Base-by-base conservation (phyloP, 2,888 invertebrate species). In the Agrochola lychnidis region DNA sequence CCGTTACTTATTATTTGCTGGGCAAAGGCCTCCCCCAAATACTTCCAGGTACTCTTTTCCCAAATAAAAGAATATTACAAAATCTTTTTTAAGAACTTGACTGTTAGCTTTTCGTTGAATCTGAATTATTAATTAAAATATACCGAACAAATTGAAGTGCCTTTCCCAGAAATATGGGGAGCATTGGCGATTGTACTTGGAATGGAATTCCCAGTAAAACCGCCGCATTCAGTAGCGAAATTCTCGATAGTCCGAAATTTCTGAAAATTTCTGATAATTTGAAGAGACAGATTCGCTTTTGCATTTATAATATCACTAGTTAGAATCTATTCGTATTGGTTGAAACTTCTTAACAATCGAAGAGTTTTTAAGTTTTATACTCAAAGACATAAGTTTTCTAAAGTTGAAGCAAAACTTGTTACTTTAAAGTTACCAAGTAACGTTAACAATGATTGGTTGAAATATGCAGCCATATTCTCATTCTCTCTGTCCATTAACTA, bases 311-410 rank as follows among this genome's bases (percentile, higher is more conserved):
- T 14, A 48, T 4, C 48, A 12, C 1, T 16, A 42, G 14, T 12
- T 19, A 61, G 59, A 68, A 36, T 51, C 16, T 19, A 36, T 48
- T 77, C 40, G 2, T 16, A 19, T 57, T 14, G 40, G 40, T 61
- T 70, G 14, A 45, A 61, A 70, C 51, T 78, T 53, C 0, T 14
- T 45, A 61, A 61, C 51, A 78, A 61, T 61, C 19, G 16, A 61
- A 25, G 7, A 78, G n/a, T 19, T 57, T 25, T 76, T 30, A 40
- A 67, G 19, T 67, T 51, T 30, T 30, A 53, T 48, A n/a, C 51
- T 61, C 57, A 68, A 78, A 48, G 67, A 22, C 12, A 42, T 19
- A n/a, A 78, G 78, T 42, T 70, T 7, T 12, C n/a, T n/a, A n/a
- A 40, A 77, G 42, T 68, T 68, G 36, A 51, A 61, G 42, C 9